A percentile compares a stretch with the other conserved stretches of the same genome.
Conservation (phyloP, 2,797 vertebrate genomes). For the Catharus ustulatus region DNA sequence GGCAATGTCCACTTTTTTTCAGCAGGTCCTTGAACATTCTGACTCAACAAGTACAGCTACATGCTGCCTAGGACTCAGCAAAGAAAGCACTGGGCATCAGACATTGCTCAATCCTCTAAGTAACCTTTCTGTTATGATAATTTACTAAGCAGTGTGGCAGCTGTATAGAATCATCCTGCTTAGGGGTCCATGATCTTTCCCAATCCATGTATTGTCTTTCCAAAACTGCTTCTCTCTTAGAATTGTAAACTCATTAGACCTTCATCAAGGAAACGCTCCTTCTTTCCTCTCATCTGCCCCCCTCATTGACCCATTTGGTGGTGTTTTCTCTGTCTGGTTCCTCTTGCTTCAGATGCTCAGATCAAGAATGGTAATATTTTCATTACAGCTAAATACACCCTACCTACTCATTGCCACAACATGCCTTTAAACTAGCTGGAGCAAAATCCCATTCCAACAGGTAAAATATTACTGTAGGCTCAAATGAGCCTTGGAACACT, state of each 20-base stretch:
- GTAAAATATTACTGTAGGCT: constrained; percentile 35
- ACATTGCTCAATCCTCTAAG: background rate
- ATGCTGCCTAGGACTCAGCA: background rate
- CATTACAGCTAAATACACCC: constrained; percentile 22
- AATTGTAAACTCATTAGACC: background rate
- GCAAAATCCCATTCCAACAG: constrained; percentile 8
- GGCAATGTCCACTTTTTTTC: background rate
- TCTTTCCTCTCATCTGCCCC: background rate
- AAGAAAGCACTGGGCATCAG: background rate
- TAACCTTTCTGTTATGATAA: background rate
- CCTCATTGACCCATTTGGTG: background rate
- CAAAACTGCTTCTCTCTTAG: background rate
- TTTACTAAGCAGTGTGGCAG: background rate
- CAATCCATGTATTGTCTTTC: background rate
- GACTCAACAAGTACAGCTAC: background rate
- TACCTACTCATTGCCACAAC: constrained; percentile 25
- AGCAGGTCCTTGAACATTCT: background rate
- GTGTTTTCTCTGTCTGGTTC: background rate
- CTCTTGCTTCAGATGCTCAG: constrained; percentile 31
- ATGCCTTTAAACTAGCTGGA: constrained; percentile 42
- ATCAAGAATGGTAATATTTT: background rate
- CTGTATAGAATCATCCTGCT: background rate
- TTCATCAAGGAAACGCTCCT: background rate
- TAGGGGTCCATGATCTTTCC: background rate
- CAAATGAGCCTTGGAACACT: constrained; percentile 14